These are phyloP conservation scores for Criorhina ranunculi DNA, from an alignment of 2,888 invertebrate species.

Conservation along the genomic window DNA sequence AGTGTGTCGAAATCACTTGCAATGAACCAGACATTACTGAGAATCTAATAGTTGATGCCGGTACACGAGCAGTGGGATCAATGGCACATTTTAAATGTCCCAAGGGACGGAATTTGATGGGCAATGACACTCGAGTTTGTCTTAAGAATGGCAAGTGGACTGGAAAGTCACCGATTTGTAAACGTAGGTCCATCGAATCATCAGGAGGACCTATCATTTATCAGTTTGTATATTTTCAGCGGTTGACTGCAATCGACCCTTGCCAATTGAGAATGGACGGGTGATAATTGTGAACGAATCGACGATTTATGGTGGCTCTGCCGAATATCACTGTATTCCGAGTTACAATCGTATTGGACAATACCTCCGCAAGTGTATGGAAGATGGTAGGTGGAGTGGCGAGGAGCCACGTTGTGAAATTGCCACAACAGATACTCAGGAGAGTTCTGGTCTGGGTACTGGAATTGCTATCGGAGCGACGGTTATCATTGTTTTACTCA, in stretches of 20 bases:
- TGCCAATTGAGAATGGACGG: slow-evolving; percentile 92
- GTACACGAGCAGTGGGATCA: slow-evolving; percentile 91
- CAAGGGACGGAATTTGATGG: slow-evolving; percentile 91
- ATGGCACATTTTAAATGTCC: slow-evolving; percentile 92
- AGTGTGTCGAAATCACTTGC: slow-evolving; percentile 94
- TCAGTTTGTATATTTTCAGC: slow-evolving; percentile 85
- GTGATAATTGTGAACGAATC: slow-evolving; percentile 94
- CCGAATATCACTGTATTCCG: slow-evolving; percentile 95
- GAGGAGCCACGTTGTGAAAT: slow-evolving; percentile 93
- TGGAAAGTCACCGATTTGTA: slow-evolving; percentile 91
- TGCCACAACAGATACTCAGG: slow-evolving; percentile 89
- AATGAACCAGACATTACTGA: slow-evolving; percentile 87
- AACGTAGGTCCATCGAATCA: slow-evolving; percentile 87
- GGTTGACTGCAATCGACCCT: slow-evolving; percentile 93
- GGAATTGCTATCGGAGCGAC: slow-evolving; percentile 94
- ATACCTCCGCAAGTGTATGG: slow-evolving; percentile 92
- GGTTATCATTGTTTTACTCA: slow-evolving; percentile 91
- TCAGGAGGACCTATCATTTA: not conserved
- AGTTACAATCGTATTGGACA: slow-evolving; percentile 93
- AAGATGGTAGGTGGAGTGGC: slow-evolving; percentile 94
- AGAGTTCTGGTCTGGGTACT: slow-evolving; percentile 89
- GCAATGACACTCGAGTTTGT: slow-evolving; percentile 92
- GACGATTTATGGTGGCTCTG: slow-evolving; percentile 92
- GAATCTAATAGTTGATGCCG: slow-evolving; percentile 87
- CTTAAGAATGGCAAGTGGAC: slow-evolving; percentile 92